A percentile compares a stretch with the other conserved stretches of the same genome.
phyloP scores from a whole-genome alignment of 2,888 invertebrate species.

The Oegoconia quadripuncta region DNA sequence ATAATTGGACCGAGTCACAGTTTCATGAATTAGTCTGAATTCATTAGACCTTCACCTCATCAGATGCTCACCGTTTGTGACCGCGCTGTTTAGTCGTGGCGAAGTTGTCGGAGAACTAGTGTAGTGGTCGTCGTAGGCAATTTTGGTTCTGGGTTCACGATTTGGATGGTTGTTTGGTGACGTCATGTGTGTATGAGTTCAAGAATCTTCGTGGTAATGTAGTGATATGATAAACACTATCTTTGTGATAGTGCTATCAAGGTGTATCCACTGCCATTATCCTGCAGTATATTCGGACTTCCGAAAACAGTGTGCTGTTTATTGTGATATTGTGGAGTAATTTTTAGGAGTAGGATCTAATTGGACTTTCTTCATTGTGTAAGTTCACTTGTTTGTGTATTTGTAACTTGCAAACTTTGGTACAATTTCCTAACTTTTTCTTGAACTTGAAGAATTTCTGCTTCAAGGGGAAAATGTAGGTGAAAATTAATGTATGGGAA shows the following conservation, averaged over 20 bases:
- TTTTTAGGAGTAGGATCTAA: too few relatives aligned
- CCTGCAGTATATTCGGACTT: conserved; percentile 25
- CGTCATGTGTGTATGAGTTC: conserved; percentile 56
- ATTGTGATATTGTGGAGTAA: conserved; percentile 22
- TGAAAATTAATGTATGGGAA: too few relatives aligned
- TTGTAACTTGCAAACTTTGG: too few relatives aligned
- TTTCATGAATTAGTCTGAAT: conserved; percentile 23
- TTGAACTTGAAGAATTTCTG: too few relatives aligned
- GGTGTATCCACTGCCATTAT: conserved; percentile 30
- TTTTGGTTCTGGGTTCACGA: conserved; percentile 41
- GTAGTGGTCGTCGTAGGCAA: conserved; percentile 27
- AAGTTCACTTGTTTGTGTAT: too few relatives aligned
- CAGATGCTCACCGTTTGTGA: conserved; percentile 7
- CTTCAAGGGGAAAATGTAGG: too few relatives aligned
- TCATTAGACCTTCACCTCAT: conserved; percentile 25
- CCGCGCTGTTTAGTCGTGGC: conserved; percentile 2
- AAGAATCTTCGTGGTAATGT: conserved; percentile 57
- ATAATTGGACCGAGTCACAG: conserved; percentile 33
- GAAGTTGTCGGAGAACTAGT: background rate
- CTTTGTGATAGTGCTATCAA: conserved; percentile 53
- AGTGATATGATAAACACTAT: conserved; percentile 66
- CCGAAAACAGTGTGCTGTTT: conserved; percentile 28
- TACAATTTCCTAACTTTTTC: too few relatives aligned
- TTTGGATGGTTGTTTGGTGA: conserved; percentile 54
- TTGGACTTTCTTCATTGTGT: conserved; percentile 24